Evolutionary conservation across 2,888 invertebrate species (phyloP).

Genomic region (Luperina nickerlii): DNA sequence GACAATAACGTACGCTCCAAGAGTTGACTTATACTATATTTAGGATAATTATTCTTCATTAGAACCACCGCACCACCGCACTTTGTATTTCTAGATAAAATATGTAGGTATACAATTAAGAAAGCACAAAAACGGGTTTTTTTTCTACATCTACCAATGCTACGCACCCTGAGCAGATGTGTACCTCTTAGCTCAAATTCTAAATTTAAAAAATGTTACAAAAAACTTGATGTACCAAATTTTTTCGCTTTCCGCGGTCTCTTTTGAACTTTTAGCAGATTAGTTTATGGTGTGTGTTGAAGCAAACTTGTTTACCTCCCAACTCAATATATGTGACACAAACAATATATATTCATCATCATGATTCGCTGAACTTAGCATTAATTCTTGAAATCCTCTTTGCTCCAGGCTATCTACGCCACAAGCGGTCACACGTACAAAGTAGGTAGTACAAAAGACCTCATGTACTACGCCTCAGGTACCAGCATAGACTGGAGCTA

Average conservation of each 20-base stretch:
- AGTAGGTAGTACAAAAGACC: constrained; percentile 86
- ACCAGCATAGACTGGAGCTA: constrained; percentile 87
- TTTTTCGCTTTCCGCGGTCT: neutral
- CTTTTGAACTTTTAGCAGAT: neutral
- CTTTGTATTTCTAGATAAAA: neutral
- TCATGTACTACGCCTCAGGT: constrained; percentile 86
- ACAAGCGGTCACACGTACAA: constrained; percentile 83
- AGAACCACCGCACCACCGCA: too few relatives aligned
- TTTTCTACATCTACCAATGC: neutral
- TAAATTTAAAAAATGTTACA: neutral
- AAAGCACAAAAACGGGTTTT: neutral
- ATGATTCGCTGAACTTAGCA: neutral
- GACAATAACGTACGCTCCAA: too few relatives aligned
- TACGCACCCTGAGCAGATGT: neutral
- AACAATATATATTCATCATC: neutral
- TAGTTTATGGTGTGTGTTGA: neutral
- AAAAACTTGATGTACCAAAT: neutral
- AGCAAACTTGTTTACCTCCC: neutral
- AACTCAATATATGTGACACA: neutral
- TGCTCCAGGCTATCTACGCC: constrained; percentile 79
- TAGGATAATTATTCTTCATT: neutral
- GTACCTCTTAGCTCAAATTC: neutral
- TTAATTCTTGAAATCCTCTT: neutral
- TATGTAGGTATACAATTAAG: neutral
- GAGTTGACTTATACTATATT: neutral